Conservation (phyloP, 2,797 vertebrate genomes). For the Octomys mimax region DNA sequence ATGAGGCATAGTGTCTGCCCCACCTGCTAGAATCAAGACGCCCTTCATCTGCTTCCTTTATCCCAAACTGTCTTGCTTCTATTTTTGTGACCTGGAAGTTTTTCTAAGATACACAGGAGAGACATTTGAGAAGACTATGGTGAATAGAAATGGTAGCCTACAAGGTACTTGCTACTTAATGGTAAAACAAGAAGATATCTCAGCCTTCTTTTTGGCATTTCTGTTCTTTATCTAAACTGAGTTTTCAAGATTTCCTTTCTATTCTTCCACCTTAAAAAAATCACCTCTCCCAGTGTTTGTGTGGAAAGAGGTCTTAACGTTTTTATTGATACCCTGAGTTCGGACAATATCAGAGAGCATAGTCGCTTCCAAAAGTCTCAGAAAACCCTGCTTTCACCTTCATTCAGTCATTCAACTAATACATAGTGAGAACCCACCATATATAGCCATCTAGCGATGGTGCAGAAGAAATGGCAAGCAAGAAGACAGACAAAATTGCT, state of each 20-base stretch:
- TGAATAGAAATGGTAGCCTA: background rate
- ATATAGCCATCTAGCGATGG: background rate
- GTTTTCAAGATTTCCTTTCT: background rate
- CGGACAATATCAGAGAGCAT: background rate
- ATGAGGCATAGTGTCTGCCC: background rate
- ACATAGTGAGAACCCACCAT: background rate
- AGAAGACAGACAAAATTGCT: no score
- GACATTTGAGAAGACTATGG: background rate
- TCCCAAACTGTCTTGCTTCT: background rate
- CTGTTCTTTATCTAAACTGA: background rate
- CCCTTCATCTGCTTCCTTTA: background rate
- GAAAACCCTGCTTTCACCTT: background rate
- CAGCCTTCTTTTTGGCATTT: background rate
- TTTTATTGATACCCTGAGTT: background rate
- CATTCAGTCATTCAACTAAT: background rate
- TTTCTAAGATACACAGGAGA: background rate
- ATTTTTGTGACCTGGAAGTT: background rate
- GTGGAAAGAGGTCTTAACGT: background rate
- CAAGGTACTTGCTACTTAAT: background rate
- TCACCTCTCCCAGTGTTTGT: background rate
- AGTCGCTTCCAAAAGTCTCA: background rate
- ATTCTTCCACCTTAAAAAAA: background rate
- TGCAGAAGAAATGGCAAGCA: background rate
- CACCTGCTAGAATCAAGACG: background rate
- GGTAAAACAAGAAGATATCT: background rate